Base-by-base conservation (phyloP, 1,140 invertebrate genomes). In the Camponotus floridanus region DNA sequence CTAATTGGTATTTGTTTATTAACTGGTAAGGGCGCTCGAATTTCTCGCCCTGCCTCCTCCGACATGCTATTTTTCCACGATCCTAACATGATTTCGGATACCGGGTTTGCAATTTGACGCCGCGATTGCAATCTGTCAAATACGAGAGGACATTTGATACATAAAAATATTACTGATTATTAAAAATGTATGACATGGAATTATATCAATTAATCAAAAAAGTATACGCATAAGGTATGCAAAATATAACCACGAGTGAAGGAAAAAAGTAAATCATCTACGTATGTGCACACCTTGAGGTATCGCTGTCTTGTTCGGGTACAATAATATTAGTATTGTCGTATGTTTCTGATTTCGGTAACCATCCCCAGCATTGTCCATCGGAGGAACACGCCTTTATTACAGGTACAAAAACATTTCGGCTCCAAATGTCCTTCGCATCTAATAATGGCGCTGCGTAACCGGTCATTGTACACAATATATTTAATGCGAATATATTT, bases 301-400 rank as follows among this genome's bases (percentile, higher is more conserved):
- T 33, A 57, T 39, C 70, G 68, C 33, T 26, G 51, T 36, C 9
- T 71, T 86, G 33, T n/a, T 90, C 83, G 8, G 67, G 61, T 3
- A 85, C 13, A 15, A 83, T 57, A 13, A 68, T 9, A 9, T 65
- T 68, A n/a, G n/a, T n/a, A n/a, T 86, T 64, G 7, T 73, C 64
- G 0, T 55, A 42, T 18, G 71, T 11, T 15, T 80, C 18, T 18
- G 87, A 67, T 18, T 89, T 48, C 1, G 92, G 86, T 45, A 91
- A 78, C 87, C 73, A 91, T 57, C 85, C 87, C 88, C 88, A 91
- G 48, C 93, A 93, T 26, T 65, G 74, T 13, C 79, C 86, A 6
- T 86, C 79, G 0, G 87, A 36, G 0, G 84, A 76, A 11, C 90
- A 91, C 0, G 64, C n/a, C 4, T 78, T 78, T 6, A 79, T 62